Evolutionary conservation across 2,888 invertebrate species (phyloP).

Genomic region (Gibbula magus): DNA sequence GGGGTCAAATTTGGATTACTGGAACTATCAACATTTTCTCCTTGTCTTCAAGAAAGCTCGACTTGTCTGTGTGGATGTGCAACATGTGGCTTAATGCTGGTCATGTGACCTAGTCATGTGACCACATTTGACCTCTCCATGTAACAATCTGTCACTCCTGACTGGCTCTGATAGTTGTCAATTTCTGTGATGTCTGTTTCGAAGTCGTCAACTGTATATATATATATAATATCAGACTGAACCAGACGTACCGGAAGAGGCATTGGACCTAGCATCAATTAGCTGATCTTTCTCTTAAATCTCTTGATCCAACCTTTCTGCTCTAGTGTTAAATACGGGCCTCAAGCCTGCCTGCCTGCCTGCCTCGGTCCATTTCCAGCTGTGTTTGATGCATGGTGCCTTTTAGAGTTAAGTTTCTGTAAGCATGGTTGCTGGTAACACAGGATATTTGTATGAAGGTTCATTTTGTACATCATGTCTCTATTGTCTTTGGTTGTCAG

Average conservation of each 20-base stretch:
- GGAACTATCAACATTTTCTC: background rate
- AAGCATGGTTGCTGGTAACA: background rate
- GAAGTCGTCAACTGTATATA: conserved; percentile 16
- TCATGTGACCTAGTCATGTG: background rate
- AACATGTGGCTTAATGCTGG: background rate
- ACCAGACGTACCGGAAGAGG: background rate
- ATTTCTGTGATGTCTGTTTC: conserved; percentile 24
- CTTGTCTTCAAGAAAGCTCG: background rate
- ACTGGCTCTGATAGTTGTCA: conserved; percentile 10
- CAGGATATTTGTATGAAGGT: conserved; percentile 11
- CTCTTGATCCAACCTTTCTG: background rate
- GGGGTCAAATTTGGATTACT: too few relatives aligned
- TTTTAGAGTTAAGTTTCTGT: background rate
- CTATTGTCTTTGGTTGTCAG: conserved; percentile 11
- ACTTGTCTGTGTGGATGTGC: conserved; percentile 1
- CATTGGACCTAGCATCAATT: background rate
- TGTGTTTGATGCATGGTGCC: conserved; percentile 14
- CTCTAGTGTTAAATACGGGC: too few relatives aligned
- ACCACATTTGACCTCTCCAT: background rate
- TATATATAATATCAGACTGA: background rate
- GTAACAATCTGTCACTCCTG: background rate
- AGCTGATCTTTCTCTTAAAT: background rate
- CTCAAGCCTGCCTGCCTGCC: too few relatives aligned
- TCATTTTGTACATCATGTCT: conserved; percentile 18
- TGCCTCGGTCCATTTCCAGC: too few relatives aligned